phyloP scores from a whole-genome alignment of 2,113 vertebrate species.

The Pristiophorus japonicus region DNA sequence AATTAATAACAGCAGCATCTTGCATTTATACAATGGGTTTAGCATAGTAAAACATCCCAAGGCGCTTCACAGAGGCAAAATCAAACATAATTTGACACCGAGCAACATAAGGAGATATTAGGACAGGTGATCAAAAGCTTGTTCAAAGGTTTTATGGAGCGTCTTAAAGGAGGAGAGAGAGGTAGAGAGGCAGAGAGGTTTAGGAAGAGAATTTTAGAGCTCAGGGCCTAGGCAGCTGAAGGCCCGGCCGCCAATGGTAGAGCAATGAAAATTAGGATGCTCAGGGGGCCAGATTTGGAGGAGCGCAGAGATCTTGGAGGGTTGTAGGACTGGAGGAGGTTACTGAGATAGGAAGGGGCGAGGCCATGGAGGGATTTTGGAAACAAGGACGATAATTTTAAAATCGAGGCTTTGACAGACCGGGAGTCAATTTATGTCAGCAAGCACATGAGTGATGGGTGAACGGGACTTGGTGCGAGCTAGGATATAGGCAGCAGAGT shows the following conservation, averaged over 20 bases:
- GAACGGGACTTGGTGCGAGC: no score
- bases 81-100: neutral
- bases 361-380: no score
- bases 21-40: neutral
- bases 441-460: no score
- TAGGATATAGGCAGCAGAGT: no score
- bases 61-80: neutral
- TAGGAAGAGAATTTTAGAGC: neutral
- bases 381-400: no score
- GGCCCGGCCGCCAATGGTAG: neutral
- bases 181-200: neutral
- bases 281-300: neutral
- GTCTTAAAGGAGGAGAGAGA: neutral
- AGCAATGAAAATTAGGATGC: neutral
- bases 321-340: neutral
- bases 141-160: neutral
- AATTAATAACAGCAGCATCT: neutral
- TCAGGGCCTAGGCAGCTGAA: neutral
- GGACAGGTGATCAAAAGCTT: neutral
- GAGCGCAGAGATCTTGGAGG: neutral
- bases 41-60: neutral
- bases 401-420: no score
- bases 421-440: no score
- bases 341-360: neutral
- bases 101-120: neutral